Evolutionary conservation across 92 coral and sea anemone genomes (phyloP), one percentile per base, ranked within the genome.

Genomic region (Desmophyllum pertusum): DNA sequence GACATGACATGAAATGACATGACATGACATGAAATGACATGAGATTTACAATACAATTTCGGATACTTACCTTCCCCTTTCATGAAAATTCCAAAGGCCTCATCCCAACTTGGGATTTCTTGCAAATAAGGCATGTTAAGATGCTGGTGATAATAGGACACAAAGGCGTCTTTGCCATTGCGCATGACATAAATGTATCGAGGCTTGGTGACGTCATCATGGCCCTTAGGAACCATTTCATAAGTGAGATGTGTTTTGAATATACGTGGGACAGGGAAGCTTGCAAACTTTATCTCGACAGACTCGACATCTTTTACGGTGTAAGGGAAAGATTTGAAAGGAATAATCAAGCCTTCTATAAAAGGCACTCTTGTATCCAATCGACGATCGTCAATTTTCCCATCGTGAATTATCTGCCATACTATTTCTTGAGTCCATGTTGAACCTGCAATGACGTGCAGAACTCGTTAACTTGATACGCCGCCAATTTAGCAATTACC

Each of bases 371-470:
- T 51, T 53, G 67, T 43, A 38, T 85, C 89, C 35, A 85, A 19
- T 52, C 76, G 84, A 15, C 83, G 35, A 1, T 85, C 50, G 39
- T 39, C 37, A 67, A 77, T 77, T 76, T 85, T 25, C 0, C 83
- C 83, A 10, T 85, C 82, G 64, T 85, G 70, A 64, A 66, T 64
- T 15, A 85, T 68, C 43, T 85, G 77, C 84, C 89, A 85, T 6
- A 85, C 55, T 10, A 85, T 78, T 78, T 85, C 89, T 63, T 51
- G 31, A 38, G 70, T 68, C 89, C 89, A 85, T 25, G 84, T 85
- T n/a, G 89, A 77, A 10, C 89, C 89, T 84, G 71, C 55, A 48
- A 77, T 77, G 42, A 45, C 13, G 17, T n/a, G 0, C 19, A 23
- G 15, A 57, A 57, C 64, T 23, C 15, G 27, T 6, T 6, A 15